These are phyloP conservation scores for Euglossa dilemma DNA, from an alignment of 1,140 invertebrate genomes.

Conservation along the genomic window DNA sequence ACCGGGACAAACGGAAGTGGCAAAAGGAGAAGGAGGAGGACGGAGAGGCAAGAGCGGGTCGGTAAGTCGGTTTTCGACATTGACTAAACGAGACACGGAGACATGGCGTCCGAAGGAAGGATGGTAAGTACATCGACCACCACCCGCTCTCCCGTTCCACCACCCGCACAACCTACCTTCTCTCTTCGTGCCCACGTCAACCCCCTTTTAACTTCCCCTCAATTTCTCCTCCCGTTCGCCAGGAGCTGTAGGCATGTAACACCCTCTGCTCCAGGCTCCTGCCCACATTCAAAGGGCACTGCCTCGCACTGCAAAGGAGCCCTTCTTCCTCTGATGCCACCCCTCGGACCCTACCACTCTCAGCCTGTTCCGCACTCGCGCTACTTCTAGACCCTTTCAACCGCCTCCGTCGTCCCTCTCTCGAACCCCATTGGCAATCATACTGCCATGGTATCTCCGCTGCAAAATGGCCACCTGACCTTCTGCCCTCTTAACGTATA, in stretches of 20 bases:
- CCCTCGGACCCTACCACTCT: slow-evolving; percentile 63
- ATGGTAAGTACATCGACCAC: slow-evolving; percentile 68
- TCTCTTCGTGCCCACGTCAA: slow-evolving; percentile 57
- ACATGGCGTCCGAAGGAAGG: slow-evolving; percentile 72
- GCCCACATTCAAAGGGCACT: slow-evolving; percentile 65
- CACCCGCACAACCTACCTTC: slow-evolving; percentile 37
- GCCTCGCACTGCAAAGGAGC: slow-evolving; percentile 63
- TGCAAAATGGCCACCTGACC: slow-evolving; percentile 74
- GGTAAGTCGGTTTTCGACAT: slow-evolving; percentile 74
- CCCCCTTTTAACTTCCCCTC: slow-evolving; percentile 62
- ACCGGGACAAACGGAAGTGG: slow-evolving; percentile 7
- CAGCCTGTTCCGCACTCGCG: slow-evolving; percentile 40
- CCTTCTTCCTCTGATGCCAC: slow-evolving; percentile 68
- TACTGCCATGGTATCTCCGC: slow-evolving; percentile 70
- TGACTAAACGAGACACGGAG: slow-evolving; percentile 76
- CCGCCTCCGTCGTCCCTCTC: slow-evolving; percentile 62
- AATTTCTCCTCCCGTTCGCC: slow-evolving; percentile 59
- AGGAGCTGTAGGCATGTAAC: slow-evolving; percentile 64
- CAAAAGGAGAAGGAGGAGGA: slow-evolving; percentile 34
- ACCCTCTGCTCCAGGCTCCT: slow-evolving; percentile 65
- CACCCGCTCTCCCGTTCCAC: slow-evolving; percentile 31
- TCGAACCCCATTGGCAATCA: slow-evolving; percentile 76
- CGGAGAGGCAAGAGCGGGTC: slow-evolving; percentile 36
- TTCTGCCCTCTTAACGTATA: slow-evolving; percentile 60
- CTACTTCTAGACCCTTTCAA: slow-evolving; percentile 67